These are phyloP conservation scores for Parelbella ahira DNA, from an alignment of 2,888 invertebrate genomes.

Conservation along the genomic window DNA sequence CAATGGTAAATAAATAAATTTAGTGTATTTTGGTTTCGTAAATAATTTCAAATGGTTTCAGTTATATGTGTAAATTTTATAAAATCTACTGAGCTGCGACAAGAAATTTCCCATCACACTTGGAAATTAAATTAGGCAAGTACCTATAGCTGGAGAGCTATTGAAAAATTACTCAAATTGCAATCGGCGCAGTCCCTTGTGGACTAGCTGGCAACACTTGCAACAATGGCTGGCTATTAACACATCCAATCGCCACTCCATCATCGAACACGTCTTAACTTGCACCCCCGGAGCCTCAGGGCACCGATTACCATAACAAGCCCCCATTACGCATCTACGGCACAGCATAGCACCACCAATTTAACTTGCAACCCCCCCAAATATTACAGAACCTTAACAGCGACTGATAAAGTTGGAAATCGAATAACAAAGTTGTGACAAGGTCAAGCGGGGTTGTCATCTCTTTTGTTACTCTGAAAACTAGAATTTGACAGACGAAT, in stretches of 20 bases:
- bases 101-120: too few species aligned
- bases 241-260: conserved; percentile 54
- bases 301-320: conserved; percentile 76
- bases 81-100: too few species aligned
- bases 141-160: background rate
- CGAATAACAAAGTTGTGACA: conserved; percentile 1
- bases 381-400: conserved; percentile 7
- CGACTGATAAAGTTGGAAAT: conserved; percentile 31
- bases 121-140: too few species aligned
- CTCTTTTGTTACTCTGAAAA: conserved; percentile 62
- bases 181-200: conserved; percentile 7
- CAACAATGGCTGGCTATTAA: conserved; percentile 23
- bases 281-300: conserved; percentile 55
- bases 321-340: conserved; percentile 70
- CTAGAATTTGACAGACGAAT: conserved; percentile 78
- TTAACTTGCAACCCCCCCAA: conserved; percentile 20
- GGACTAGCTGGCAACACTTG: conserved; percentile 13
- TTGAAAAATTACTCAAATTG: conserved; percentile 1
- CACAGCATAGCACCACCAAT: conserved; percentile 35
- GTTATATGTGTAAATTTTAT: too few species aligned
- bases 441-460: conserved; percentile 34
- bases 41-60: too few species aligned
- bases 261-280: conserved; percentile 40
- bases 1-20: too few species aligned
- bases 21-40: too few species aligned